These are phyloP conservation scores for Tethya wilhelma DNA, from an alignment of 37 sponge, comb jelly and placozoan genomes.

Conservation along the genomic window DNA sequence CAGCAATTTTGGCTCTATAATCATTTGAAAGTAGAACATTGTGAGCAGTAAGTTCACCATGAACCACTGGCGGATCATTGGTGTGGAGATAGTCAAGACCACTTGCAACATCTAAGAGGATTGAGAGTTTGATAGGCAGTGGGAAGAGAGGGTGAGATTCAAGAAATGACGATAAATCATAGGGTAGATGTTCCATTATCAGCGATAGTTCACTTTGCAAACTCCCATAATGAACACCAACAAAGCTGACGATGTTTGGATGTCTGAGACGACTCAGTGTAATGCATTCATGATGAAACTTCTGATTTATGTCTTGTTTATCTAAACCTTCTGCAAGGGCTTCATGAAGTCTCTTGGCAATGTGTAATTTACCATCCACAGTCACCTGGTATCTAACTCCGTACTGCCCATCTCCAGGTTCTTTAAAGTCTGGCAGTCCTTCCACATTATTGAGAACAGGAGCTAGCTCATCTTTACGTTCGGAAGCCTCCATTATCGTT, in stretches of 20 bases:
- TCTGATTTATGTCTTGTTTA: neutral
- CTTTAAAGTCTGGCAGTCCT: too few relatives aligned
- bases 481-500: too few relatives aligned
- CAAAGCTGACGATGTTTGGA: slow-evolving; percentile 36
- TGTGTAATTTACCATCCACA: slow-evolving; percentile 12
- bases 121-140: slow-evolving; percentile 19
- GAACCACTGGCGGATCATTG: slow-evolving; percentile 1
- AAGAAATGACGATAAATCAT: neutral
- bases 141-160: neutral
- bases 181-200: slow-evolving; percentile 4
- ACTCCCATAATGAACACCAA: slow-evolving; percentile 19
- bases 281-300: slow-evolving; percentile 24
- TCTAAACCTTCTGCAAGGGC: neutral
- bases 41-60: slow-evolving; percentile 2
- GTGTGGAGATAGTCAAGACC: slow-evolving; percentile 25
- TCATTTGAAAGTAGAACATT: slow-evolving; percentile 12
- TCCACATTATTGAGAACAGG: too few relatives aligned
- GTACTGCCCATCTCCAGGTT: slow-evolving; percentile 33
- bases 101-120: slow-evolving; percentile 30
- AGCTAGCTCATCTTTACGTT: too few relatives aligned
- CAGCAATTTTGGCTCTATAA: slow-evolving; percentile 20
- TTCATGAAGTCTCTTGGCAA: slow-evolving; percentile 29
- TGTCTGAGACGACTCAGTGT: slow-evolving; percentile 27
- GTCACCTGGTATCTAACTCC: slow-evolving; percentile 19
- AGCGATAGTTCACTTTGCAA: neutral